phyloP scores from a whole-genome alignment of 2,888 invertebrate species.

The Watsonalla cultraria region DNA sequence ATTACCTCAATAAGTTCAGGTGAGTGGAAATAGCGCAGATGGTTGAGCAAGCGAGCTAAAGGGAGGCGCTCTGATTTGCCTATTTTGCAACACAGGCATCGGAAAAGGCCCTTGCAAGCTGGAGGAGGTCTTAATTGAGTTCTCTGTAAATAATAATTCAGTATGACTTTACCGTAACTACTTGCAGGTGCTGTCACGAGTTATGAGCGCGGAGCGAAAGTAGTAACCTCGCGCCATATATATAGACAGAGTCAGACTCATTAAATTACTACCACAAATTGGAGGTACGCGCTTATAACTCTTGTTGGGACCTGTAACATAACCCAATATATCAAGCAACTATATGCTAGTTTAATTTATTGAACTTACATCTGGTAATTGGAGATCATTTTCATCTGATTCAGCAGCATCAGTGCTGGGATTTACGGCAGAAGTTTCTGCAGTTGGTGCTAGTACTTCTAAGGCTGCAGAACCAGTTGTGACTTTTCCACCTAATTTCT shows the following conservation, averaged over 20 bases:
- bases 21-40: conserved; percentile 70
- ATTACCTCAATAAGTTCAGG: conserved; percentile 69
- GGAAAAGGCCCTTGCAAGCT: conserved; percentile 69
- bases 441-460: conserved; percentile 40
- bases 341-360: conserved; percentile 6
- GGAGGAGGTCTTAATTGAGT: conserved; percentile 38
- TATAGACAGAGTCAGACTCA: no score
- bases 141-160: conserved; percentile 27
- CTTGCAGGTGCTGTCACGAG: no score
- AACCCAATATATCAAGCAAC: conserved; percentile 5
- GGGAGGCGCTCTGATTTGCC: conserved; percentile 56
- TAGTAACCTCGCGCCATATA: no score
- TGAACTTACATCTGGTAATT: conserved; percentile 43
- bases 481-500: conserved; percentile 64
- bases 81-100: conserved; percentile 69
- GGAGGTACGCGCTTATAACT: no score
- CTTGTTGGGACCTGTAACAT: not conserved
- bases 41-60: conserved; percentile 68
- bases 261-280: no score
- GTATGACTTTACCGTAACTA: not conserved
- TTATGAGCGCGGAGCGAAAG: no score
- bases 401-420: conserved; percentile 38
- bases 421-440: conserved; percentile 38
- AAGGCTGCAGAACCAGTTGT: conserved; percentile 45
- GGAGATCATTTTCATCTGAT: conserved; percentile 44